Base-by-base conservation (phyloP, 2,113 vertebrate genomes). In the Clarias macrocephalus region DNA sequence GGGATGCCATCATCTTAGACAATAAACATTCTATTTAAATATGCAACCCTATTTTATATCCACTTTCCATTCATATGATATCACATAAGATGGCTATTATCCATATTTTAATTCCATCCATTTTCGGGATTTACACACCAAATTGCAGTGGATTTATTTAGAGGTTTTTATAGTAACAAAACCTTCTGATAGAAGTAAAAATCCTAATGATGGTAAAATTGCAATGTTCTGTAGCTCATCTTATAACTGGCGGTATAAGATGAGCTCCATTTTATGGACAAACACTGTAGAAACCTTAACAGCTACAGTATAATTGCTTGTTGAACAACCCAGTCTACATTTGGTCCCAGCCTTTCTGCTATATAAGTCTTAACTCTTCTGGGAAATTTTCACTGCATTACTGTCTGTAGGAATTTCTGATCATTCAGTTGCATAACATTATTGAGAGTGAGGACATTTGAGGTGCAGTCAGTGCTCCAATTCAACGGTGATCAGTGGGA, bases 1-100 rank as follows among this genome's bases (percentile, higher is more conserved):
- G 37, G 70, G 37, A 48, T 48, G 70, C 37, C 70, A 48, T 73
- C 19, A 2, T n/a, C 42, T 23, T 54, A n/a, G 73, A 52, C 42
- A 52, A 76, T 76, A 76, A 76, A 76, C 42, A 54, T n/a, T 23
- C 42, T 76, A 76, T 52, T 52, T 76, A 25, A 76, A 76, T 54
- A 76, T 23, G 23, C 48, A 76, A 54, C 4, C 5, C 5, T 76
- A n/a, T 76, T 76, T 76, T n/a, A 42, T 52, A 76, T 15, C 42
- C 42, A 2, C 21, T 76, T 54, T n/a, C 42, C 5, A 76, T 76
- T 52, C 52, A 76, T 21, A 1, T 42, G 33, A n/a, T 76, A 13
- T 48, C 37, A 23, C 37, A 48, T 48, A 75, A 75, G 72, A 52
- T 75, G 37, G 13, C 72, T 52, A 25, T 76, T 76, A 52, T 76